Evolutionary conservation across 2,113 vertebrate genomes (phyloP).

Genomic region (Silurus glanis): DNA sequence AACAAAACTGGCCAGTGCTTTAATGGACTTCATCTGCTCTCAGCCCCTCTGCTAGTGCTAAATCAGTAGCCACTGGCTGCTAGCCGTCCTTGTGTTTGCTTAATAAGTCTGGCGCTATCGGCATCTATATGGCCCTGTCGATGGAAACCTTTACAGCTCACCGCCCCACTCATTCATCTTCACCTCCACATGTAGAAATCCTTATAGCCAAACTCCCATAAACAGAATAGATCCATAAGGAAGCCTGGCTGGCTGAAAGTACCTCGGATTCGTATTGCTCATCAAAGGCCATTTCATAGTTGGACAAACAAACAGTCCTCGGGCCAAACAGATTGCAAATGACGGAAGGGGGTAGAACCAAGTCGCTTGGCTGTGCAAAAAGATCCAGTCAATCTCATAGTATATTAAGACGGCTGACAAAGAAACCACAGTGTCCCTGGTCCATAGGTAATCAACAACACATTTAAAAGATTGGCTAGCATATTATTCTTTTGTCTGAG

Average conservation of each 20-base stretch:
- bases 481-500: background rate
- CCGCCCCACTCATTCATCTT: conserved; percentile 59
- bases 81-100: conserved; percentile 59
- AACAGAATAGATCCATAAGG: conserved; percentile 28
- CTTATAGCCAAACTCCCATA: conserved; percentile 43
- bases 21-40: conserved; percentile 58
- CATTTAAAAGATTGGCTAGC: background rate
- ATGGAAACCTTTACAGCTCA: conserved; percentile 64
- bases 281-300: conserved; percentile 19
- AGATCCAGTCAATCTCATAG: background rate
- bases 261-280: conserved; percentile 1
- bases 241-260: background rate
- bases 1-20: conserved; percentile 11
- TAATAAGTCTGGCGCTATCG: conserved; percentile 66
- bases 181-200: conserved; percentile 19
- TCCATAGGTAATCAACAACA: background rate
- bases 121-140: conserved; percentile 61
- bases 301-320: conserved; percentile 17
- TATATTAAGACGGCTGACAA: background rate
- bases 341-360: background rate
- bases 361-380: background rate
- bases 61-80: conserved; percentile 60
- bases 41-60: conserved; percentile 57
- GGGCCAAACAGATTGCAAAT: conserved; percentile 13
- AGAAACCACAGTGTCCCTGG: too few species aligned